These are phyloP conservation scores for Oryzias javanicus DNA, from an alignment of 2,113 vertebrate species.

Conservation along the genomic window DNA sequence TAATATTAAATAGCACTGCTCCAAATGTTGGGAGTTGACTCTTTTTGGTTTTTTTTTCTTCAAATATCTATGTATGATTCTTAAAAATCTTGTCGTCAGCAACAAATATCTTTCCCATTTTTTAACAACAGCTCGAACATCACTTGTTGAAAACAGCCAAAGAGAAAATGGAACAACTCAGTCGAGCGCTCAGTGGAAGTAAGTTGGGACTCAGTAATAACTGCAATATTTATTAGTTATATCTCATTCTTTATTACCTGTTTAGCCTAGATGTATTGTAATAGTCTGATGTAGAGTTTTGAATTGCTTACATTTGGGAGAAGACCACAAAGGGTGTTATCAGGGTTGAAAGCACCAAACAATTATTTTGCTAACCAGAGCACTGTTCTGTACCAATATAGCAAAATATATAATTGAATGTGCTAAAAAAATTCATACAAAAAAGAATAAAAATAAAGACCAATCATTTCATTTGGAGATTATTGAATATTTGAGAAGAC, in stretches of 20 bases:
- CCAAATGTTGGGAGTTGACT: too few relatives aligned
- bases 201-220: conserved; percentile 66
- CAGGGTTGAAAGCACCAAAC: too few relatives aligned
- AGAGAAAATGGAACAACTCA: conserved; percentile 99
- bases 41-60: too few relatives aligned
- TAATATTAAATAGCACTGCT: too few relatives aligned
- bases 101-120: conserved; percentile 34
- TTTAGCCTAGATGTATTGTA: conserved; percentile 32
- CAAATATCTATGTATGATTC: conserved; percentile 2
- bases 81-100: conserved; percentile 15
- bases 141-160: conserved; percentile 98
- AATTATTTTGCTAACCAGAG: too few relatives aligned
- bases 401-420: too few relatives aligned
- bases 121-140: conserved; percentile 86
- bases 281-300: conserved; percentile 24
- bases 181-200: conserved; percentile 94
- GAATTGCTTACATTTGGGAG: conserved; percentile 10
- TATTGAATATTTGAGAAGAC: too few relatives aligned
- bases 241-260: conserved; percentile 33
- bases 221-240: neutral
- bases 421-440: too few relatives aligned
- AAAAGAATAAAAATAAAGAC: too few relatives aligned
- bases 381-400: too few relatives aligned
- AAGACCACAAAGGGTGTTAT: neutral
- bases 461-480: too few relatives aligned